Conservation (phyloP, 2,888 invertebrate genomes). For the Microdon myrmicae region DNA sequence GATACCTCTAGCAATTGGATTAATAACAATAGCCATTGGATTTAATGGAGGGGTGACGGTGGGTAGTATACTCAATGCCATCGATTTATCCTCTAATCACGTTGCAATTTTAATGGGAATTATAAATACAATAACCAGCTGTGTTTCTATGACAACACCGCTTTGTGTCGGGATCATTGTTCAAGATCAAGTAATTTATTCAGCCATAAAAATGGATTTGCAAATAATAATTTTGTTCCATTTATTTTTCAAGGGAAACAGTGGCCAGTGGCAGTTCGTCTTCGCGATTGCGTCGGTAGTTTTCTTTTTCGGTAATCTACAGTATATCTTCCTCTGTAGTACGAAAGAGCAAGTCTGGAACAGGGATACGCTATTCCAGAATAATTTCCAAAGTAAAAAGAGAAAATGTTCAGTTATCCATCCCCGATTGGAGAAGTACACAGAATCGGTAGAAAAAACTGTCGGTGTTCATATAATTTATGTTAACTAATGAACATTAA, state of each 20-base stretch:
- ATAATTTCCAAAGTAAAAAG: no score
- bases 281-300: slow-evolving; percentile 69
- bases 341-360: no score
- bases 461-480: no score
- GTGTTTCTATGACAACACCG: slow-evolving; percentile 72
- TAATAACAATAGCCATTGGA: slow-evolving; percentile 71
- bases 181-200: slow-evolving; percentile 57
- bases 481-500: no score
- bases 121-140: slow-evolving; percentile 71
- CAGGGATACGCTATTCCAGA: no score
- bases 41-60: slow-evolving; percentile 60
- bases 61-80: slow-evolving; percentile 69
- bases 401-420: no score
- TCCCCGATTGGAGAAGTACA: no score
- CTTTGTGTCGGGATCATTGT: slow-evolving; percentile 70
- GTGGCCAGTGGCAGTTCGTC: slow-evolving; percentile 77
- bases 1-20: slow-evolving; percentile 65
- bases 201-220: no score
- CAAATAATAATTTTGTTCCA: not conserved
- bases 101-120: slow-evolving; percentile 76
- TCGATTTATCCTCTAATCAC: slow-evolving; percentile 75
- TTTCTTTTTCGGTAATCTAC: no score
- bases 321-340: no score
- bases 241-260: slow-evolving; percentile 61
- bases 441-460: no score